phyloP scores from a whole-genome alignment of 2,888 invertebrate species.

The Drosophila prostipennis region DNA sequence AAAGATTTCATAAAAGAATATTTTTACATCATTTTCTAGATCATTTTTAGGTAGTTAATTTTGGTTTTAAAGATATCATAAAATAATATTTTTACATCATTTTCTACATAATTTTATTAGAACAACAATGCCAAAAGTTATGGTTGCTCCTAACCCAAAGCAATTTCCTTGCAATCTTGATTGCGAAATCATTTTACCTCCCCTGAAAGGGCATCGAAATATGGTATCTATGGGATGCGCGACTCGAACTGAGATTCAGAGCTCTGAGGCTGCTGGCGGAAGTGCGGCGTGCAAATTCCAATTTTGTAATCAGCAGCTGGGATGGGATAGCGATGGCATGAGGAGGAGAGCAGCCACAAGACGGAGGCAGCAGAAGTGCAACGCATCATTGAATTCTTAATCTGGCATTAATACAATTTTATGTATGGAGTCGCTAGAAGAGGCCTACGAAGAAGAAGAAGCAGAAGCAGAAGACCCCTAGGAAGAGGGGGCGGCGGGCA shows the following conservation, averaged over 20 bases:
- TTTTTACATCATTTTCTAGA: too few relatives aligned
- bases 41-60: too few relatives aligned
- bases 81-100: neutral
- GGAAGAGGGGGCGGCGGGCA: constrained; percentile 11
- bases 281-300: constrained; percentile 71
- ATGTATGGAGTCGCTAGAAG: constrained; percentile 48
- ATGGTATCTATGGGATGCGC: constrained; percentile 18
- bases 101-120: too few relatives aligned
- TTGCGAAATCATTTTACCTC: neutral
- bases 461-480: neutral
- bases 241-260: constrained; percentile 25
- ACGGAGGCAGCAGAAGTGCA: constrained; percentile 39
- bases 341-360: constrained; percentile 21
- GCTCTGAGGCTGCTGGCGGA: constrained; percentile 50
- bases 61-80: too few relatives aligned
- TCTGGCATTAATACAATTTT: constrained; percentile 81
- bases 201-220: constrained; percentile 2
- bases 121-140: neutral
- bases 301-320: constrained; percentile 64
- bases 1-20: too few relatives aligned
- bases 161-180: neutral
- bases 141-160: too few relatives aligned
- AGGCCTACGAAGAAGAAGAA: neutral
- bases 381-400: constrained; percentile 76
- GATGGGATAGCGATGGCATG: constrained; percentile 9